Conservation (phyloP, 2,113 vertebrate genomes). For the Rhegmatorhina hoffmannsi region DNA sequence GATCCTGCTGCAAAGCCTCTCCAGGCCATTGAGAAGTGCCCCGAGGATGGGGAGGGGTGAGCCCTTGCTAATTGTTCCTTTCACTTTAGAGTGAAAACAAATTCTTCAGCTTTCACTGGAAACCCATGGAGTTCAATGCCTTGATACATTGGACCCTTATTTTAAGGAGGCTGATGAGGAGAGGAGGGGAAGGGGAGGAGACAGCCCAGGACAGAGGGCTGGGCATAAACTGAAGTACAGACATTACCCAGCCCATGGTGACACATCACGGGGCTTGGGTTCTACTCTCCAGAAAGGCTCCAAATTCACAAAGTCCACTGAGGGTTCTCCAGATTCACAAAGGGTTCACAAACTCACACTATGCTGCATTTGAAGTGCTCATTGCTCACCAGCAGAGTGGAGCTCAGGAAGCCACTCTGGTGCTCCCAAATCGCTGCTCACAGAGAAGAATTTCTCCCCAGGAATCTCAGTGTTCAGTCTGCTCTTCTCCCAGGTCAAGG, state of each 20-base stretch:
- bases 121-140: neutral
- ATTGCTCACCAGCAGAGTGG: neutral
- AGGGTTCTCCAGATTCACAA: neutral
- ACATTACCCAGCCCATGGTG: rapidly evolving
- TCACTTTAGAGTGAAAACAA: conserved; percentile 29
- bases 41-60: neutral
- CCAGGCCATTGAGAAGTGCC: conserved; percentile 14
- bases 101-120: conserved; percentile 18
- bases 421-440: neutral
- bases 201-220: neutral
- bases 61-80: conserved; percentile 39
- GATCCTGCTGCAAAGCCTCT: conserved; percentile 39
- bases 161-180: neutral
- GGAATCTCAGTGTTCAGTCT: neutral
- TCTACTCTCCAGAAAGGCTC: neutral
- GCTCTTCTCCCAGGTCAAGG: rapidly evolving
- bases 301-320: neutral
- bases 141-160: neutral
- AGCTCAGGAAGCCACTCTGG: neutral
- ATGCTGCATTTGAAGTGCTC: neutral
- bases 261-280: neutral
- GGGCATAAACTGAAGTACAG: rapidly evolving
- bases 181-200: neutral
- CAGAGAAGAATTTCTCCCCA: neutral
- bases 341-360: neutral